Evolutionary conservation across 2,888 invertebrate species (phyloP).

Genomic region (Crepidodera aurea): DNA sequence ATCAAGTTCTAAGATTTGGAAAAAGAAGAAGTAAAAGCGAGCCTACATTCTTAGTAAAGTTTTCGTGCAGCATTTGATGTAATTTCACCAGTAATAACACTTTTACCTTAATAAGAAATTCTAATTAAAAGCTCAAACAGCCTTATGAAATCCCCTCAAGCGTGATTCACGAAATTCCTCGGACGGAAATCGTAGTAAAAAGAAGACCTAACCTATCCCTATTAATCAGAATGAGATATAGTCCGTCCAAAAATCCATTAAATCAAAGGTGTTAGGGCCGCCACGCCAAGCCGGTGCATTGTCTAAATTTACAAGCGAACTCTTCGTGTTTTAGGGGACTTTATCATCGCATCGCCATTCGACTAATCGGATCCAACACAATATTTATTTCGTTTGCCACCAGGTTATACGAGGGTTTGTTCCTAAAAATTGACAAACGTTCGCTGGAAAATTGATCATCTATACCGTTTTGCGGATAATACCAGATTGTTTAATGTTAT

Average conservation of each 20-base stretch:
- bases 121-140: conserved; percentile 1
- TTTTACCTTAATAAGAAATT: background rate
- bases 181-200: conserved; percentile 20
- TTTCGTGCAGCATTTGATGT: background rate
- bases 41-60: no score
- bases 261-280: conserved; percentile 41
- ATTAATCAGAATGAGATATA: conserved; percentile 42
- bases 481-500: no score
- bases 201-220: conserved; percentile 35
- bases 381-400: conserved; percentile 49
- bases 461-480: background rate
- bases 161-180: conserved; percentile 25
- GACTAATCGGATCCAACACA: conserved; percentile 44
- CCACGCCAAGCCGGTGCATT: conserved; percentile 30
- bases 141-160: conserved; percentile 7
- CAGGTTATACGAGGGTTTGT: conserved; percentile 21
- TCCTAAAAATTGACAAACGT: background rate
- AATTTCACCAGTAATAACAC: background rate
- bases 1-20: no score
- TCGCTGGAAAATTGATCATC: no score
- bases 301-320: conserved; percentile 41
- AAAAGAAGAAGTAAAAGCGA: no score
- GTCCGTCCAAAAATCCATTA: conserved; percentile 38
- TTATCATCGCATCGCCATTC: conserved; percentile 48
- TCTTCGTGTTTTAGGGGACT: conserved; percentile 42